phyloP scores from a whole-genome alignment of 2,888 invertebrate genomes.

The Protula sp. region DNA sequence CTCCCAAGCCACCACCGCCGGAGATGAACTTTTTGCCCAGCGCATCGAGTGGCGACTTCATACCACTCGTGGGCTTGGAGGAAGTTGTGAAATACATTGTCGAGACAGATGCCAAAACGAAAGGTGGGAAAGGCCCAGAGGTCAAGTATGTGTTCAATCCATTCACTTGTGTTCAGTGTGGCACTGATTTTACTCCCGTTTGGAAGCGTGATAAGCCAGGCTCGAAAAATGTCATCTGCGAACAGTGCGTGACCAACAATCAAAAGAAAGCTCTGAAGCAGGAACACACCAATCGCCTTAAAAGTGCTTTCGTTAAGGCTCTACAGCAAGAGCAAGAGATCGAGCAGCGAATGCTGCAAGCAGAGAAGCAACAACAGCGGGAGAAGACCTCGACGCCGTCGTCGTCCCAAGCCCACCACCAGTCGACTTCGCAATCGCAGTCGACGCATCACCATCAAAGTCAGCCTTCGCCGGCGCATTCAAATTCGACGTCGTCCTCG shows the following conservation, averaged over 20 bases:
- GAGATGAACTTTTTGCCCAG: constrained; percentile 99
- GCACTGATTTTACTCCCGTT: constrained; percentile 95
- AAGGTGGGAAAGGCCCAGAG: constrained; percentile 33
- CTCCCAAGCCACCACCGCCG: constrained; percentile 96
- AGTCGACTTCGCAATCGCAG: background rate
- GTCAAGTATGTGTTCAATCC: constrained; percentile 60
- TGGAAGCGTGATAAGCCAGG: constrained; percentile 92
- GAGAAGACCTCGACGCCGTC: constrained; percentile 35
- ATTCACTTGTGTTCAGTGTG: constrained; percentile 94
- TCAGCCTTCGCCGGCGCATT: background rate
- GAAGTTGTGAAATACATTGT: constrained; percentile 67
- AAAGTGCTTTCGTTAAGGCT: constrained; percentile 97
- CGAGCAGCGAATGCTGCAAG: constrained; percentile 57
- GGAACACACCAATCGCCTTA: constrained; percentile 95
- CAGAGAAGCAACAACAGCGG: constrained; percentile 26
- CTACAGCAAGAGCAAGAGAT: constrained; percentile 97
- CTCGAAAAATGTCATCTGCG: constrained; percentile 81
- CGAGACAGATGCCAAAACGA: constrained; percentile 56
- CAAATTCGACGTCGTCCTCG: constrained; percentile 3
- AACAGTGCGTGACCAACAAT: constrained; percentile 94
- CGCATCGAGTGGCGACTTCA: constrained; percentile 95
- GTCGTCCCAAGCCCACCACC: constrained; percentile 17
- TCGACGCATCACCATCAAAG: constrained; percentile 7
- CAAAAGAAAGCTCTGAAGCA: constrained; percentile 96
- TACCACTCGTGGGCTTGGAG: constrained; percentile 90